These are phyloP conservation scores for Holothuria leucospilota DNA, from an alignment of 53 echinoderm and acorn worm species.

Conservation along the genomic window DNA sequence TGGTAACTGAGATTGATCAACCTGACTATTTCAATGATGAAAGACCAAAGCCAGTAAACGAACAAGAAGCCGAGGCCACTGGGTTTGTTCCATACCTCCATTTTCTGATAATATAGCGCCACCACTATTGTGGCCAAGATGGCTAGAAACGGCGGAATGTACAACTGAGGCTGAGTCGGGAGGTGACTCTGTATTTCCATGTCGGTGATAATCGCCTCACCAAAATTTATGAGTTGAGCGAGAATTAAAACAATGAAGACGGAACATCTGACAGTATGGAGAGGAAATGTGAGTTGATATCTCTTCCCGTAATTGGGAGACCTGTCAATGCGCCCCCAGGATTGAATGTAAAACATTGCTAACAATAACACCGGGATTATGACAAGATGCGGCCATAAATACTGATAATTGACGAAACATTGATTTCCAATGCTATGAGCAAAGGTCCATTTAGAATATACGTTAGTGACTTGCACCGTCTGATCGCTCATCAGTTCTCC, in stretches of 20 bases:
- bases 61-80: constrained; percentile 40
- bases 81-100: constrained; percentile 56
- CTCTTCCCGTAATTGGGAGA: constrained; percentile 33
- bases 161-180: constrained; percentile 49
- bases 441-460: background rate
- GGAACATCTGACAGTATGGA: constrained; percentile 31
- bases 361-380: background rate
- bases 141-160: constrained; percentile 28
- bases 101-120: constrained; percentile 17
- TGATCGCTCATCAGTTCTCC: background rate
- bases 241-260: constrained; percentile 40
- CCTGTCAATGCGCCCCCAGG: background rate
- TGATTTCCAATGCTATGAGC: background rate
- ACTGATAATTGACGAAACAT: constrained; percentile 27
- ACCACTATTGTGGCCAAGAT: constrained; percentile 32
- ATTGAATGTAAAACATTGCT: constrained; percentile 28
- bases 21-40: background rate
- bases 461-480: background rate
- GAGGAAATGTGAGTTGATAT: constrained; percentile 12
- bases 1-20: background rate
- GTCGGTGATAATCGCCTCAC: constrained; percentile 58
- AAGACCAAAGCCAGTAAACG: constrained; percentile 26
- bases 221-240: constrained; percentile 24
- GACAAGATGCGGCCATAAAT: constrained; percentile 50
- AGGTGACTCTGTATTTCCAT: constrained; percentile 24